Evolutionary conservation across 2,797 vertebrate genomes (phyloP).

Genomic region (Chelonia mydas): DNA sequence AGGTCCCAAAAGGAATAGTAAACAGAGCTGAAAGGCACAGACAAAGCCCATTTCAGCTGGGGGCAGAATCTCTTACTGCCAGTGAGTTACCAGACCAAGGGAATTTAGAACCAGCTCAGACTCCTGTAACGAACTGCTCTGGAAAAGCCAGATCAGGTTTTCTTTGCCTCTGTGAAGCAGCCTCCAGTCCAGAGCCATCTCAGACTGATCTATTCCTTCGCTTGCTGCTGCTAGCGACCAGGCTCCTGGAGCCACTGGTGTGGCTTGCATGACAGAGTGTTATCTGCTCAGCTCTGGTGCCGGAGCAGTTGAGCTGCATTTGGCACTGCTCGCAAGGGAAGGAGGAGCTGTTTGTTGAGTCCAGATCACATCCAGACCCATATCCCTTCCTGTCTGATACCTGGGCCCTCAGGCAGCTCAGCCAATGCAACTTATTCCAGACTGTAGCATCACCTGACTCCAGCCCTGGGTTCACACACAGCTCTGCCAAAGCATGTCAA

Average conservation of each 20-base stretch:
- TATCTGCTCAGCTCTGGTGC: not conserved
- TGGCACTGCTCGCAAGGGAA: not conserved
- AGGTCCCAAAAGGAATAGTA: not conserved
- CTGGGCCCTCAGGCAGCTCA: not conserved
- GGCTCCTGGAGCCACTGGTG: not conserved
- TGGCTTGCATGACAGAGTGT: not conserved
- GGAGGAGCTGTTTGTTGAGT: not conserved
- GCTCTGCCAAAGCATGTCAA: not conserved
- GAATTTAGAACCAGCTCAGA: not conserved
- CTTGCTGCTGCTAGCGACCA: not conserved
- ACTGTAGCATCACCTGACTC: not conserved
- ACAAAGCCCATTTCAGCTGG: not conserved
- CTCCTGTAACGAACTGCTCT: not conserved
- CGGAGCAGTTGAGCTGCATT: not conserved
- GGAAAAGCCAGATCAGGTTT: not conserved
- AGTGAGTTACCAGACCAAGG: not conserved
- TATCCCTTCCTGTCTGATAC: not conserved
- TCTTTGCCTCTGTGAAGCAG: not conserved
- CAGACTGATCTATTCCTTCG: not conserved
- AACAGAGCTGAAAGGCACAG: not conserved
- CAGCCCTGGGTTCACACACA: not conserved
- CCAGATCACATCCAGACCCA: not conserved
- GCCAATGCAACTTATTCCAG: not conserved
- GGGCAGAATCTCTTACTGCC: not conserved
- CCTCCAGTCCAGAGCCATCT: not conserved